Evolutionary conservation across 2,888 invertebrate genomes (phyloP).

Genomic region (Megamerina dolium): DNA sequence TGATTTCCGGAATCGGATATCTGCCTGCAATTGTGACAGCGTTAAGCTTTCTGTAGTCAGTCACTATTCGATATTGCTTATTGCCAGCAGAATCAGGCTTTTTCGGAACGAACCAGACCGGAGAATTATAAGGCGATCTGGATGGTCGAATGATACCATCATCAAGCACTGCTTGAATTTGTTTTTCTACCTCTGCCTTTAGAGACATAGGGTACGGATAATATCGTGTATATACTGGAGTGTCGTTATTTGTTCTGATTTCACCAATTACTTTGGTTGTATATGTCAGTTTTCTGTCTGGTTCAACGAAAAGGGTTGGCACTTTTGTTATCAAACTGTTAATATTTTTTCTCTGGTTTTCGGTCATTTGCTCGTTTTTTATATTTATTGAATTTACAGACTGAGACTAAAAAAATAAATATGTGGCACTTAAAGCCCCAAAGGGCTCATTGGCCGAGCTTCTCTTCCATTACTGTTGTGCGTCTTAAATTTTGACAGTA

Average conservation of each 20-base stretch:
- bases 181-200: background rate
- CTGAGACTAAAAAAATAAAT: too few species aligned
- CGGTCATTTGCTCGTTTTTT: background rate
- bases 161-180: background rate
- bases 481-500: too few species aligned
- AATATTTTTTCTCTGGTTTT: background rate
- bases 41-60: too few species aligned
- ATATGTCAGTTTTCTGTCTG: background rate
- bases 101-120: too few species aligned
- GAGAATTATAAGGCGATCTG: too few species aligned
- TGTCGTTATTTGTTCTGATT: background rate
- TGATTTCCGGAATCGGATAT: slow-evolving; percentile 11
- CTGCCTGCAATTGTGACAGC: too few species aligned
- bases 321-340: background rate
- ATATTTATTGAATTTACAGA: background rate
- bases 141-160: slow-evolving; percentile 1
- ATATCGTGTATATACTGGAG: background rate
- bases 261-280: background rate
- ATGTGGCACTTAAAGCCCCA: too few species aligned
- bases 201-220: background rate
- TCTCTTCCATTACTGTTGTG: too few species aligned
- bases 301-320: background rate
- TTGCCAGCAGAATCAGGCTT: background rate
- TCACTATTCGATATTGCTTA: too few species aligned
- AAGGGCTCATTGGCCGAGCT: too few species aligned